Percentiles rank a stretch among this genome's conserved stretches.
Evolutionary conservation across 1,140 invertebrate species (phyloP).

Genomic region (Popillia japonica): DNA sequence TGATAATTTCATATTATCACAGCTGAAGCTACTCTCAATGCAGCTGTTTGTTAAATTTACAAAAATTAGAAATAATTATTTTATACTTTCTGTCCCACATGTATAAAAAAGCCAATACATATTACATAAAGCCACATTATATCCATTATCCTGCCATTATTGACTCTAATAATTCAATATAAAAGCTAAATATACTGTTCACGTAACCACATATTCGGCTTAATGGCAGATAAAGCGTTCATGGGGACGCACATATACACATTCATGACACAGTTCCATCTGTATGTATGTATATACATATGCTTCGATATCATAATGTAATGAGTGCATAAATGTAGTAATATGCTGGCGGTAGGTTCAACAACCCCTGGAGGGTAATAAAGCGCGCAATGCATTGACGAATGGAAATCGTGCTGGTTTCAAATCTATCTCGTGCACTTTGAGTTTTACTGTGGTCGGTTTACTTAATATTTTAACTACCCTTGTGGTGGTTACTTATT

Average conservation of each 20-base stretch:
- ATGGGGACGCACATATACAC: too few relatives aligned
- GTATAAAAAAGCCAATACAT: too few relatives aligned
- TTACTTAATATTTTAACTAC: conserved; percentile 19
- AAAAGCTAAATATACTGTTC: not conserved
- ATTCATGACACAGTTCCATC: not conserved
- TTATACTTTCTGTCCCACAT: too few relatives aligned
- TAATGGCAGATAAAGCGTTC: not conserved
- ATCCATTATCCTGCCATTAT: too few relatives aligned
- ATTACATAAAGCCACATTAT: too few relatives aligned
- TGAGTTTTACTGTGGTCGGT: not conserved
- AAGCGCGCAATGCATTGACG: not conserved
- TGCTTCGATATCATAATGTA: not conserved
- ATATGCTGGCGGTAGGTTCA: conserved; percentile 12
- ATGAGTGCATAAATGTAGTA: conserved; percentile 1
- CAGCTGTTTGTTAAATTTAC: too few relatives aligned
- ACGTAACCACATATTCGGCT: not conserved
- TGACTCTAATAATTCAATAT: not conserved
- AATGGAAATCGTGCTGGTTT: not conserved
- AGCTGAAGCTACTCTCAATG: too few relatives aligned
- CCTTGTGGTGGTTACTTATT: not conserved
- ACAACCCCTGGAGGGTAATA: conserved; percentile 4
- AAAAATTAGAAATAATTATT: too few relatives aligned
- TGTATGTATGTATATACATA: not conserved
- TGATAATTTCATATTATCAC: too few relatives aligned
- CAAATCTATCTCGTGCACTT: not conserved